Evolutionary conservation across 2,888 invertebrate genomes (phyloP).

Genomic region (Cheilosia grossa): DNA sequence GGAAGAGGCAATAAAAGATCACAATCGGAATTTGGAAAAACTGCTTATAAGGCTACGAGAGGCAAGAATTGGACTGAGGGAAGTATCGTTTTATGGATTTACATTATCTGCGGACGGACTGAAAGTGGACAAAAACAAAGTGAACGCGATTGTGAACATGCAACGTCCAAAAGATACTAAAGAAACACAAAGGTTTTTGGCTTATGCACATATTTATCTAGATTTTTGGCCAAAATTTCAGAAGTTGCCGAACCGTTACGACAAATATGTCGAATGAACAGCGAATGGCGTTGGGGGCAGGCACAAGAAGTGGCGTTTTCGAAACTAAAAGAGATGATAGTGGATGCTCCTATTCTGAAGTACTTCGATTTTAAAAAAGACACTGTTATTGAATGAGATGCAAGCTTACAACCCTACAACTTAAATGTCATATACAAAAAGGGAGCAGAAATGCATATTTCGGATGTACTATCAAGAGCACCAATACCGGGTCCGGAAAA

Average conservation of each 20-base stretch:
- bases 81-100: slow-evolving; percentile 13
- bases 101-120: slow-evolving; percentile 14
- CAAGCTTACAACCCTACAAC: slow-evolving; percentile 19
- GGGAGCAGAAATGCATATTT: slow-evolving; percentile 14
- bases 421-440: slow-evolving; percentile 9
- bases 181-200: slow-evolving; percentile 27
- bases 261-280: slow-evolving; percentile 3
- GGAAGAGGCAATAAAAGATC: slow-evolving; percentile 17
- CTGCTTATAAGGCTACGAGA: background rate
- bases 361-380: slow-evolving; percentile 12
- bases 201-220: slow-evolving; percentile 16
- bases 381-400: slow-evolving; percentile 23
- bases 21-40: slow-evolving; percentile 11
- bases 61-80: slow-evolving; percentile 1
- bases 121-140: slow-evolving; percentile 9
- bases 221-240: slow-evolving; percentile 12
- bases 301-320: slow-evolving; percentile 8
- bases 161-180: slow-evolving; percentile 4
- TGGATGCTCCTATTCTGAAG: slow-evolving; percentile 1
- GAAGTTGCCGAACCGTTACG: slow-evolving; percentile 11
- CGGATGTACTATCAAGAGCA: slow-evolving; percentile 29
- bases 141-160: slow-evolving; percentile 17
- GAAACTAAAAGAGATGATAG: slow-evolving; percentile 5
- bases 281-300: slow-evolving; percentile 11
- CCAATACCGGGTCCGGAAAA: background rate